A percentile compares a stretch with the other conserved stretches of the same genome.
phyloP scores from a whole-genome alignment of 2,797 vertebrate genomes.

The Pseudomugil gertrudae region DNA sequence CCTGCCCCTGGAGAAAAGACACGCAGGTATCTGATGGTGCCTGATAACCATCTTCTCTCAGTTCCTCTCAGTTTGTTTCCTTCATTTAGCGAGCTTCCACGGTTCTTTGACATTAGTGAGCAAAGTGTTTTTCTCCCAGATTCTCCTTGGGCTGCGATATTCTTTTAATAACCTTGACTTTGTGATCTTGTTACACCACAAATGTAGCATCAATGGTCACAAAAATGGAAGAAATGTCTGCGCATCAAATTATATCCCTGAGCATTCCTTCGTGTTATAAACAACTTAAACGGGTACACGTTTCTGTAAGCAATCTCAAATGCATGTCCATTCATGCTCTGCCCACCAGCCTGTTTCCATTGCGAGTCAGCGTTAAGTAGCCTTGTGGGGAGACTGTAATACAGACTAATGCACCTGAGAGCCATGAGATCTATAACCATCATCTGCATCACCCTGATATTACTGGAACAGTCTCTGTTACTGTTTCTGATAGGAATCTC shows the following conservation, averaged over 20 bases:
- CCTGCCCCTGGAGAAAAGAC: constrained; percentile 63
- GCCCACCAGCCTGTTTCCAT: constrained; percentile 63
- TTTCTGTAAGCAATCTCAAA: constrained; percentile 42
- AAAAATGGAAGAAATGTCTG: constrained; percentile 14
- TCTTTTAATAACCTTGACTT: constrained; percentile 47
- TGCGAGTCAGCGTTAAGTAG: constrained; percentile 67
- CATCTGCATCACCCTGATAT: constrained; percentile 79
- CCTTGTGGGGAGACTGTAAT: constrained; percentile 79
- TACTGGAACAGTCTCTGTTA: constrained; percentile 79
- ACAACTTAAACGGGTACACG: constrained; percentile 19
- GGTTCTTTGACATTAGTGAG: constrained; percentile 54
- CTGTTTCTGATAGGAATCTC: constrained; percentile 80
- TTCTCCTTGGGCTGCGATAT: constrained; percentile 37
- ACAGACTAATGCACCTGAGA: constrained; percentile 81
- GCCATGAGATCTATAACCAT: constrained; percentile 81
- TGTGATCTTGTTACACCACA: constrained; percentile 41
- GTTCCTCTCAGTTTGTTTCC: constrained; percentile 75
- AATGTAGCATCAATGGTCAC: constrained; percentile 33
- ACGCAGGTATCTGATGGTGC: constrained; percentile 70
- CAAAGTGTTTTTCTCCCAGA: constrained; percentile 53
- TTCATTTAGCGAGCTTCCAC: constrained; percentile 71
- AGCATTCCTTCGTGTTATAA: constrained; percentile 26
- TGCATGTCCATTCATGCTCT: constrained; percentile 39
- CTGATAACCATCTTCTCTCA: constrained; percentile 73
- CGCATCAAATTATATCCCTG: background rate